Base-by-base conservation (phyloP, 2,113 vertebrate genomes). In the Addax nasomaculatus region DNA sequence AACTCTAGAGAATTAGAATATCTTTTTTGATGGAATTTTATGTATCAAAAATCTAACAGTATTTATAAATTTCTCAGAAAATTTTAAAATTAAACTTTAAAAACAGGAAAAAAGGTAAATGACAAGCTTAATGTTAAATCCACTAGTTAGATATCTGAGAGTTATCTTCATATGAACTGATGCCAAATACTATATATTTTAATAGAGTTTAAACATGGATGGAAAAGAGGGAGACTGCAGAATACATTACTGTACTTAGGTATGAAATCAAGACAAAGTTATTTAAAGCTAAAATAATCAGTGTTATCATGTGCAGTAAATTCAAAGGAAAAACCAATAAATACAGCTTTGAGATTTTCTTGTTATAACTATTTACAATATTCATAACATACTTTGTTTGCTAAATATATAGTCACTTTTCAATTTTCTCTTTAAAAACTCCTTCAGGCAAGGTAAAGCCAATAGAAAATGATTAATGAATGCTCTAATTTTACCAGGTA, bases 31-130 rank as follows among this genome's bases (percentile, higher is more conserved):
- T 73, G 11, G 5, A 17, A 27, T 58, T 57, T 96, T 83, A 55
- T 93, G 45, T 92, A 2, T 39, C 51, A 55, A 73, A 91, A 93
- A 10, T 81, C 17, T 64, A 90, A 85, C 3, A 93, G 33, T 3
- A 89, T 80, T 88, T 79, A 11, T 16, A 89, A 92, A 17, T 73
- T 87, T 88, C 39, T 89, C 21, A 70, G 21, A 83, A 98, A 98
- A 73, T 89, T 86, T 97, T 0, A 1, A 85, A 87, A 78, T 85
- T 86, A 95, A 98, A 98, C 23, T 17, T 45, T 93, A 85, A 97
- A 97, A 81, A 80, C 83, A 53, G 5, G 85, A 86, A 51, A 85
- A 93, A 93, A 5, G 36, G 5, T 47, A 97, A 94, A 92, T 6
- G 14, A 57, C 81, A 45, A 70, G 85, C 11, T 94, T 80, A 97